Evolutionary conservation across 2,888 invertebrate genomes (phyloP), one percentile per base, ranked within the genome.

Genomic region (Tetrapedia diversipes): DNA sequence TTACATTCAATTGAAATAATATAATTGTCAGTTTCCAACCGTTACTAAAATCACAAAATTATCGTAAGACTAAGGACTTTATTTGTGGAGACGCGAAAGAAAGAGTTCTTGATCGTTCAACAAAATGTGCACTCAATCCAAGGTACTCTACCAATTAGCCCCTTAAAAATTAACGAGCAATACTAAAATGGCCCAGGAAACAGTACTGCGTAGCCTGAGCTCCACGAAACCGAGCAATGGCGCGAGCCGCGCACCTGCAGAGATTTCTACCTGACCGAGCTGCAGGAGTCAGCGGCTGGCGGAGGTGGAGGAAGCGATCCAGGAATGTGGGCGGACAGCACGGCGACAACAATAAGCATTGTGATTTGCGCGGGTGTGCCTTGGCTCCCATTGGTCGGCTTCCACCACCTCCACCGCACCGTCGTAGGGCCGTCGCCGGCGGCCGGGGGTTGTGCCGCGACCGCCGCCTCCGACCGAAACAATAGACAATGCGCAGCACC

Each of bases 311-410:
- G 82, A 83, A 77, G 63, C 84, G 81, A 73, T 69, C 76, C 83
- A 74, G 85, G 86, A 81, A 86, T 85, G 89, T 91, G 90, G 90
- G 90, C 90, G 90, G 89, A 89, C 87, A 88, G 87, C 83, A 75
- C 86, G 82, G 79, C 87, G 90, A 89, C 90, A 91, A 91, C 91
- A 91, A 91, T 91, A 90, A 90, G 91, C 91, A 91, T 91, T 91
- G 91, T 91, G 91, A 91, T 91, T 91, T 91, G 91, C 87, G 91
- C 90, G 91, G 90, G 89, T 90, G 90, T 86, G 88, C 86, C 88
- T 82, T 69, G 79, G 70, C 73, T 86, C 77, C 81, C 66, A 90
- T 90, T 90, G 90, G 90, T 87, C 84, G 82, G 79, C 79, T 83
- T 80, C 87, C 89, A 85, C 87, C 87, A 86, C 88, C 86, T 80